phyloP scores from a whole-genome alignment of 2,113 vertebrate species.

The Microtus ochrogaster region DNA sequence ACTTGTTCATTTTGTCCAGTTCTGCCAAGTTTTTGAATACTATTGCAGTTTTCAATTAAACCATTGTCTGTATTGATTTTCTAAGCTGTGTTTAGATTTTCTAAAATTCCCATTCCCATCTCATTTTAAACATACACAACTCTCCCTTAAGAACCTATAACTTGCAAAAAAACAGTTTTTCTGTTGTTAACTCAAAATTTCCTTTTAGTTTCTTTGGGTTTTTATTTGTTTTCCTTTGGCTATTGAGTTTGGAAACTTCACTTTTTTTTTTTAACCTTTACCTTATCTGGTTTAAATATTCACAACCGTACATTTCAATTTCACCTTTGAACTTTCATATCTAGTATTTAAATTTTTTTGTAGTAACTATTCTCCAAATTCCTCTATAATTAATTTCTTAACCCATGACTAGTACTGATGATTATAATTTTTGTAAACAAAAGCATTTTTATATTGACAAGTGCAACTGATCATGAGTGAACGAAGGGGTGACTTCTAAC shows the following conservation, averaged over 20 bases:
- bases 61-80: background rate
- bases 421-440: background rate
- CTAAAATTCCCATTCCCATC: background rate
- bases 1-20: background rate
- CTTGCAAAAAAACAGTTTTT: background rate
- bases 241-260: conserved; percentile 18
- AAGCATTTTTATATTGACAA: background rate
- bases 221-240: background rate
- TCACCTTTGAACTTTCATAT: background rate
- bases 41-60: conserved; percentile 14
- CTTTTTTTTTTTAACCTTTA: background rate
- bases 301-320: background rate
- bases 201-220: background rate
- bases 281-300: conserved; percentile 10
- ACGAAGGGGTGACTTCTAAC: background rate
- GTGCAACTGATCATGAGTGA: background rate
- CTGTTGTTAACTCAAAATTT: background rate
- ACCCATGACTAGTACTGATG: background rate
- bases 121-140: background rate
- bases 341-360: background rate
- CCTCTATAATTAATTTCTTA: conserved; percentile 25
- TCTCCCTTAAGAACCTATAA: background rate
- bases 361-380: background rate
- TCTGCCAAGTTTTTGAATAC: background rate
- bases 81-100: background rate